Conservation (phyloP, 2,797 vertebrate species). For the Galagoides demidoff region DNA sequence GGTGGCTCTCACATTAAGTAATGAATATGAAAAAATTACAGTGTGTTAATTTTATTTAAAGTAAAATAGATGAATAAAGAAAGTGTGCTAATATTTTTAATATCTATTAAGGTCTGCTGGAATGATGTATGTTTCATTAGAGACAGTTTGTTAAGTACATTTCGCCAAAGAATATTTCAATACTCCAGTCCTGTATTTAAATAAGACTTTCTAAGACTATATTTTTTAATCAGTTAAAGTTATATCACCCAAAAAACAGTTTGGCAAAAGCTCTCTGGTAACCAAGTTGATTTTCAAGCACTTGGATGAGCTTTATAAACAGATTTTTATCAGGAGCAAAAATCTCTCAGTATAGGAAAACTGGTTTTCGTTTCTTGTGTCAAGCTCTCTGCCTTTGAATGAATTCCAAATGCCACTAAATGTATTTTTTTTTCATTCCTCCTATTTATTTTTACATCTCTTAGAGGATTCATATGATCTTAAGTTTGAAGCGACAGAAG, state of each 20-base stretch:
- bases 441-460: slow-evolving; percentile 59
- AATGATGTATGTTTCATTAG: slow-evolving; percentile 11
- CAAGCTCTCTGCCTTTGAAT: slow-evolving; percentile 44
- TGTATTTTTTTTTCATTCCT: slow-evolving; percentile 35
- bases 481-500: slow-evolving; percentile 25
- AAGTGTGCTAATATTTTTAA: slow-evolving; percentile 43
- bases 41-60: background rate
- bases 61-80: slow-evolving; percentile 13
- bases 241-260: slow-evolving; percentile 41
- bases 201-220: background rate
- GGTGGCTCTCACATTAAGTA: slow-evolving; percentile 7
- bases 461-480: slow-evolving; percentile 40
- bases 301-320: slow-evolving; percentile 53
- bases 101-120: background rate
- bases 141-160: background rate
- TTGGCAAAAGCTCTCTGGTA: slow-evolving; percentile 44
- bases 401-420: slow-evolving; percentile 47
- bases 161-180: slow-evolving; percentile 29
- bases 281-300: slow-evolving; percentile 43
- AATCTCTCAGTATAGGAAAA: slow-evolving; percentile 48
- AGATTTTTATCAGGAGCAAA: slow-evolving; percentile 65
- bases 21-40: slow-evolving; percentile 22
- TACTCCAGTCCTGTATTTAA: slow-evolving; percentile 36
- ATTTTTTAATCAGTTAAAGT: slow-evolving; percentile 53
- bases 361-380: slow-evolving; percentile 32